Base-by-base conservation (phyloP, 2,888 invertebrate genomes). In the Leptopilina myrica region DNA sequence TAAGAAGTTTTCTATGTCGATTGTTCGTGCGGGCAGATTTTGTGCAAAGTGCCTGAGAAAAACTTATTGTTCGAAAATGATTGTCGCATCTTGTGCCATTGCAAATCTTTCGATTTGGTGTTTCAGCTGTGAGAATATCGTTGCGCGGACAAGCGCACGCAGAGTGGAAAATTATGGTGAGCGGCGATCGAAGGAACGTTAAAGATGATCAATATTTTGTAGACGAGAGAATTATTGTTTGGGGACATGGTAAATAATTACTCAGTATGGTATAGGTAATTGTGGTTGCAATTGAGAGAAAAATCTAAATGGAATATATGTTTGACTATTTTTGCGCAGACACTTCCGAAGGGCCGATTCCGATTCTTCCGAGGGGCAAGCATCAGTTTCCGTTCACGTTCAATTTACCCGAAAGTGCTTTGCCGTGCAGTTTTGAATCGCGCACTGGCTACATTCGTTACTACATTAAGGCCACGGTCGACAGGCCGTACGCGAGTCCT, bases 341-440 rank as follows among this genome's bases (percentile, higher is more conserved):
- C 84, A 93, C 92, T 84, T 91, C 92, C 56, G 94, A 95, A 85
- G 94, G 94, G 49, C 93, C 93, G 67, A 93, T 94, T 82, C 95
- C 95, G 15, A 95, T 96, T 84, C 92, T 96, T 87, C 95, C 95
- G 0, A 92, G 95, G 81, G 96, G 96, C 14, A 92, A 94, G 78
- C 96, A 96, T 91, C 93, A 94, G 86, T 95, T 96, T 88, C 95
- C 95, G 20, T 94, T 94, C 80, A 92, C 92, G 81, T 96, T 96
- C 90, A 94, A 94, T 87, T 93, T 96, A 76, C 96, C 96, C 8
- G 95, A 96, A 91, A 94, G 94, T 84, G 94, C 94, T 82, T 92
- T 96, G 84, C 96, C 96, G 0, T 96, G 96, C 89, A 96, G 96
- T 6, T 95, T 96, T 89, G 96, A 96, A 90, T 95, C 95, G 87